Evolutionary conservation across 1,140 invertebrate species (phyloP), one percentile per base, ranked within the genome.

Genomic region (Pseudomyrmex dendroicus): DNA sequence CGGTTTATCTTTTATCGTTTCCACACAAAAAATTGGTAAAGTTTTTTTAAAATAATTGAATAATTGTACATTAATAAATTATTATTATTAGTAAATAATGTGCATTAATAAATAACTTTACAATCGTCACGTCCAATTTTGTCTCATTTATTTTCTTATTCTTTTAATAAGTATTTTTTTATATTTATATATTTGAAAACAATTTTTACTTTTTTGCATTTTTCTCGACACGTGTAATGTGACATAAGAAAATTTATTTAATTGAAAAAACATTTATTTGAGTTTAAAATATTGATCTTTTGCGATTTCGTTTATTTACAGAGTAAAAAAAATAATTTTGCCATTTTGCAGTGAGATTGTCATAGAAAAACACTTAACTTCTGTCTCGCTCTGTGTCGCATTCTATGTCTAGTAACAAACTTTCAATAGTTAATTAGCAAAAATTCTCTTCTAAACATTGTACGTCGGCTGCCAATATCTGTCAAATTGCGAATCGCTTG

Each of bases 381-480:
- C 46, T 54, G 67, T 7, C 4, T 17, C 3, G 17, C 48, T 20
- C 44, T 54, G 20, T 22, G 64, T 15, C 64, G 44, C 64, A 70
- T 72, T 80, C 44, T 66, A 50, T 15, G 12, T 15, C 54, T 64
- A 12, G 15, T 73, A 74, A 82, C 48, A 59, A 82, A 74, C 72
- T 82, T 70, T 25, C 9, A 50, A 44, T n/a, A 9, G 54, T 63
- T 76, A 50, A 46, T 67, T 44, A 57, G 15, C 17, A 62, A 72
- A 76, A 84, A 82, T 84, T 73, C n/a, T 9, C 46, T 15, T 70
- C 59, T 56, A 59, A 85, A 87, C 50, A 54, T 63, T 76, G 66
- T 74, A 46, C 66, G 73, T 56, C 82, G 77, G 52, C 88, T 83
- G 57, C 48, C 74, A 86, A 90, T 89, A 89, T 89, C 89, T 83